Evolutionary conservation across 2,113 vertebrate genomes (phyloP).

Genomic region (Anas platyrhynchos): DNA sequence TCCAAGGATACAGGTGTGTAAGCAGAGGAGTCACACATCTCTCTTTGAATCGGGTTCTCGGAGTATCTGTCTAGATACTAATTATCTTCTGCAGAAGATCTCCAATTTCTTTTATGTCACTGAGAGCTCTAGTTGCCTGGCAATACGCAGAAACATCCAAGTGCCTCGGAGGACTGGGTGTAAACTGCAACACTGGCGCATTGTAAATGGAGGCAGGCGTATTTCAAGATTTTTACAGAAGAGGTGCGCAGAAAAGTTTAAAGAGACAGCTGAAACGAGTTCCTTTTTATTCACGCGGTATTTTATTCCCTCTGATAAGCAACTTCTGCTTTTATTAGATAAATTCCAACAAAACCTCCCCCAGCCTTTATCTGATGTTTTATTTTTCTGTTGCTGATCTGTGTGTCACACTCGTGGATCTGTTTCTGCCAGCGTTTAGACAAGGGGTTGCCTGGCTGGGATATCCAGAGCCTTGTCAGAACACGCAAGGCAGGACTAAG

Average conservation of each 20-base stretch:
- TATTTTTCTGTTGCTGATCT: neutral
- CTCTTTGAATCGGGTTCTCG: constrained; percentile 40
- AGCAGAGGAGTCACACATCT: constrained; percentile 8
- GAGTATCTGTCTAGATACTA: constrained; percentile 47
- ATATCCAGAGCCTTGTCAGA: neutral
- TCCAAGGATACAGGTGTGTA: constrained; percentile 13
- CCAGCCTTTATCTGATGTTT: neutral
- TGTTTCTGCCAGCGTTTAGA: neutral
- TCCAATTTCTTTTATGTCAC: constrained; percentile 53
- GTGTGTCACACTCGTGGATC: neutral
- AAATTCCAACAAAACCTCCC: neutral
- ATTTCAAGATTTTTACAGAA: constrained; percentile 24
- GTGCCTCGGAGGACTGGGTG: constrained; percentile 22
- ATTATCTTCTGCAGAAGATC: constrained; percentile 48
- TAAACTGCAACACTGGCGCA: neutral
- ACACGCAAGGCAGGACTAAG: neutral
- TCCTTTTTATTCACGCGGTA: constrained; percentile 22
- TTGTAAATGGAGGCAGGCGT: neutral
- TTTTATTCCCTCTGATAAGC: constrained; percentile 55
- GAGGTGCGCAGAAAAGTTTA: neutral
- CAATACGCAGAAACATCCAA: constrained; percentile 30
- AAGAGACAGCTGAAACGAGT: constrained; percentile 1
- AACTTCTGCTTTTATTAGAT: constrained; percentile 13
- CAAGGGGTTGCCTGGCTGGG: neutral
- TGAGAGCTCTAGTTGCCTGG: constrained; percentile 22